Conservation (phyloP, 2,888 invertebrate genomes). For the Scotopteryx bipunctaria region DNA sequence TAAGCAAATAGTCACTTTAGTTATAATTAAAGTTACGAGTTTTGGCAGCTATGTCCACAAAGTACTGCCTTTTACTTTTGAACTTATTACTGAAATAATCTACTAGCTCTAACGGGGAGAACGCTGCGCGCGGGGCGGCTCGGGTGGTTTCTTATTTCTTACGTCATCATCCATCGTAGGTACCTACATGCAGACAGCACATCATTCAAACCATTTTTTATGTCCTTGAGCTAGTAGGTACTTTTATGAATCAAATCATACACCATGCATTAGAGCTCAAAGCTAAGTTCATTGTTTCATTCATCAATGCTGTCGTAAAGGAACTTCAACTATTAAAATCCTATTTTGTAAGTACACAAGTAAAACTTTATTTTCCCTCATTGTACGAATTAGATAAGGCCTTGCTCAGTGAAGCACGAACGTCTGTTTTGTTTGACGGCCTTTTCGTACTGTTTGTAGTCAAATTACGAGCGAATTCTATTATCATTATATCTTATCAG, state of each 20-base stretch:
- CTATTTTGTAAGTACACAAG: conserved; percentile 21
- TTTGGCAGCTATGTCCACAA: too few species aligned
- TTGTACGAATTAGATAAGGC: conserved; percentile 34
- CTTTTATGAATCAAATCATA: conserved; percentile 5
- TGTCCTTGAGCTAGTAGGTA: background rate
- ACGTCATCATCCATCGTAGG: background rate
- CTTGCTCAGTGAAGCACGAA: conserved; percentile 37
- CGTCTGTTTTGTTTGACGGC: conserved; percentile 24
- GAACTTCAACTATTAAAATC: background rate
- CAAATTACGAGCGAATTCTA: conserved; percentile 41
- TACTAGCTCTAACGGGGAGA: too few species aligned
- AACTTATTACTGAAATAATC: too few species aligned
- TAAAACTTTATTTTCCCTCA: conserved; percentile 20
- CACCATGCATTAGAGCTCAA: background rate
- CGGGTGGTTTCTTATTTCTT: too few species aligned
- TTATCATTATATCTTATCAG: conserved; percentile 70
- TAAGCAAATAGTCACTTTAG: too few species aligned
- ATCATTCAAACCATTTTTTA: background rate
- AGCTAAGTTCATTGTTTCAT: conserved; percentile 6
- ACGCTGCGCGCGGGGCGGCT: too few species aligned
- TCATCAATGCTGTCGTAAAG: conserved; percentile 10
- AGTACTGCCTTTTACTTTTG: too few species aligned
- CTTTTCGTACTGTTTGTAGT: conserved; percentile 17
- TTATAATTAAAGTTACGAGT: too few species aligned
- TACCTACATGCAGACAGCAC: too few species aligned